Evolutionary conservation across 2,888 invertebrate genomes (phyloP).

Genomic region (Melanotus villosus): DNA sequence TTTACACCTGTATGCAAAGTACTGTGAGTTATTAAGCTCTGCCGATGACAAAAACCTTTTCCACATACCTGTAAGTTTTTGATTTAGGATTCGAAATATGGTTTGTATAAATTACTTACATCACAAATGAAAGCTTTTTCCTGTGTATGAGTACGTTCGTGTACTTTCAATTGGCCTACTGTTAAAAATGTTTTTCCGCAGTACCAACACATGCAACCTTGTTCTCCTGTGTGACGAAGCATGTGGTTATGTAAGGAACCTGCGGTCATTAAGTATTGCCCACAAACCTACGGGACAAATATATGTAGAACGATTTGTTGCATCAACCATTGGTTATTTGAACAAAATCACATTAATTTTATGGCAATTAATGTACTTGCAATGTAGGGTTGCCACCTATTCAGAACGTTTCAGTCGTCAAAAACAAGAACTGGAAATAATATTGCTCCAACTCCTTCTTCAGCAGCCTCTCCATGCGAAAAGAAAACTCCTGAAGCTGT

Average conservation of each 20-base stretch:
- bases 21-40: constrained; percentile 69
- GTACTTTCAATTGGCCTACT: constrained; percentile 61
- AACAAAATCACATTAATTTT: too few species aligned
- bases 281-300: constrained; percentile 60
- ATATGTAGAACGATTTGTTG: too few species aligned
- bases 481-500: too few species aligned
- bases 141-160: constrained; percentile 63
- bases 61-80: constrained; percentile 65
- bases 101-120: too few species aligned
- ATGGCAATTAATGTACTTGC: too few species aligned
- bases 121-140: constrained; percentile 63
- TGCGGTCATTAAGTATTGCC: constrained; percentile 60
- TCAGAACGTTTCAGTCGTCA: too few species aligned
- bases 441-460: too few species aligned
- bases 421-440: too few species aligned
- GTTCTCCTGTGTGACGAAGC: constrained; percentile 59
- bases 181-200: constrained; percentile 63
- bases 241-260: constrained; percentile 62
- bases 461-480: too few species aligned
- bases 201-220: constrained; percentile 61
- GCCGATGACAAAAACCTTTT: constrained; percentile 69
- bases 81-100: too few species aligned
- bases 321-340: too few species aligned
- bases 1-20: constrained; percentile 69
- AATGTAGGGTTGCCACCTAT: too few species aligned